These are phyloP conservation scores for Montipora capitata DNA, from an alignment of 92 coral and sea anemone species.

Conservation along the genomic window DNA sequence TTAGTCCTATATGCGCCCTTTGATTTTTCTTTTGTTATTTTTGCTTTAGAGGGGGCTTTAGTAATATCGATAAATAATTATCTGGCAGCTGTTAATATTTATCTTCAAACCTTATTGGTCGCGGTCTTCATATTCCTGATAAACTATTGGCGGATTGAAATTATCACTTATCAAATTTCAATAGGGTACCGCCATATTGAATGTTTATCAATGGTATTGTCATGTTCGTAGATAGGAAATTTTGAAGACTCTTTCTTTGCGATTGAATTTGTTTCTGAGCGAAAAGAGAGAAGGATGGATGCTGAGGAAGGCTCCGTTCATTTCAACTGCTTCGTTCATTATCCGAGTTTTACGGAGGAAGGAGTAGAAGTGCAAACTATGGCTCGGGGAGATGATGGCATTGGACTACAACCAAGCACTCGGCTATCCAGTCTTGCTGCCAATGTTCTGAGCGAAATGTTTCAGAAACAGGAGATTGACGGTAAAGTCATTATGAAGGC, in stretches of 20 bases:
- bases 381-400: constrained; percentile 74
- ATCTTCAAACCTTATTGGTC: constrained; percentile 88
- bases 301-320: constrained; percentile 49
- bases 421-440: constrained; percentile 89
- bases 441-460: constrained; percentile 90
- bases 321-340: constrained; percentile 84
- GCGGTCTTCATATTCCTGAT: constrained; percentile 57
- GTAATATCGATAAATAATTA: constrained; percentile 50
- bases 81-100: constrained; percentile 84
- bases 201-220: constrained; percentile 54
- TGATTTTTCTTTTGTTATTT: constrained; percentile 5
- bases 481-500: constrained; percentile 96
- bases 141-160: constrained; percentile 88
- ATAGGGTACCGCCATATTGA: constrained; percentile 81
- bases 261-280: background rate
- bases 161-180: constrained; percentile 86
- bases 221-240: constrained; percentile 18
- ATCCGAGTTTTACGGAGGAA: constrained; percentile 77
- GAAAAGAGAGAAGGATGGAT: constrained; percentile 54
- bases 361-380: constrained; percentile 76
- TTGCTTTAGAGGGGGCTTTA: constrained; percentile 56
- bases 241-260: background rate
- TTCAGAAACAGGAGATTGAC: constrained; percentile 91
- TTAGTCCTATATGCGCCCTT: constrained; percentile 14
- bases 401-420: constrained; percentile 72